Conservation (phyloP, 2,113 vertebrate genomes). For the Origma solitaria region DNA sequence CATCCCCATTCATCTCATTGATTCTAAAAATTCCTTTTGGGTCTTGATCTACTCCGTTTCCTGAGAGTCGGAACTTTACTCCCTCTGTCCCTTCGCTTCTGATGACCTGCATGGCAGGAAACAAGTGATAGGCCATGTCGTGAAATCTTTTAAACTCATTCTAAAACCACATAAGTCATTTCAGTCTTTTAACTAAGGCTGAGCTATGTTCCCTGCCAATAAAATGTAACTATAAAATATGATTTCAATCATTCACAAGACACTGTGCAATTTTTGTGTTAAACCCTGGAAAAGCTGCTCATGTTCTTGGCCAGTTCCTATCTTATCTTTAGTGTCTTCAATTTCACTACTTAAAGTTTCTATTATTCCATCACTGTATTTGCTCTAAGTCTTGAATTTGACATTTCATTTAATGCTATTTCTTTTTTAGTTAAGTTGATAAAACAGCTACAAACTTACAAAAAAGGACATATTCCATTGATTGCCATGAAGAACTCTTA, state of each 20-base stretch:
- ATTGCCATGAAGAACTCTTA: not conserved
- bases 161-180: not conserved
- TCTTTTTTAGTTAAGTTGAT: not conserved
- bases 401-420: not conserved
- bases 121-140: not conserved
- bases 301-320: not conserved
- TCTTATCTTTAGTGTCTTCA: not conserved
- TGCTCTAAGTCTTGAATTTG: not conserved
- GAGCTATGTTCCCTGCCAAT: not conserved
- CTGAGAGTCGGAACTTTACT: constrained; percentile 87
- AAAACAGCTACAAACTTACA: not conserved
- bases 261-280: not conserved
- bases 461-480: not conserved
- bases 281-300: not conserved
- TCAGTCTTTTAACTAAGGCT: not conserved
- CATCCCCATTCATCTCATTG: constrained; percentile 84
- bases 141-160: not conserved
- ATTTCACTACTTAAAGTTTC: not conserved
- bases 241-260: not conserved
- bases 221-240: not conserved
- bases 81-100: constrained; percentile 76
- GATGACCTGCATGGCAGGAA: constrained; percentile 78
- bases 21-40: constrained; percentile 91
- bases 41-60: constrained; percentile 90
- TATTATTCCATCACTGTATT: not conserved